Base-by-base conservation (phyloP, 2,113 vertebrate species). In the Paratilapia polleni region DNA sequence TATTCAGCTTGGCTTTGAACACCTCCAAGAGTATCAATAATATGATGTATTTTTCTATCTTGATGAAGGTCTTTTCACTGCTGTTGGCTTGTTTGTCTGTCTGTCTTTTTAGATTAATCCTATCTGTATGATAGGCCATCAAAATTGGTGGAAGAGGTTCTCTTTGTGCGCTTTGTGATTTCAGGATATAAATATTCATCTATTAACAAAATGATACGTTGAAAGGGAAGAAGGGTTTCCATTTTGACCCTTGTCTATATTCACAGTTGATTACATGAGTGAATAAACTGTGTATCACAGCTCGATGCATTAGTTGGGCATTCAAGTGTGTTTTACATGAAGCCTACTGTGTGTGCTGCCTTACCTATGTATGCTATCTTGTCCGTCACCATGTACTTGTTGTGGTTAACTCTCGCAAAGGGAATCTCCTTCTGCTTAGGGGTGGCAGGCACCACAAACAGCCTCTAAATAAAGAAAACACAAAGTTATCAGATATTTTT, bases 301-400 rank as follows among this genome's bases (percentile, higher is more conserved):
- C 41, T 43, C 13, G 41, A 13, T 13, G 41, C 41, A 4, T 43
- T 43, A 43, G 10, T 1, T 5, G 1, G 22, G 24, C 24, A 24
- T 47, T 5, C 2, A 58, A 3, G 36, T 0, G 1, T 49, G 8
- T 43, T 24, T 38, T 17, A 20, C 14, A 22, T 15, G 2, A 31
- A 34, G 6, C 12, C 8, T 2, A 36, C 36, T 5, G 36, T 36
- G 36, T 15, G 3, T 14, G 20, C 20, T 8, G 8, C 41, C 94
- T 93, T 87, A 98, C 97, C 97, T 1, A 98, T 96, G 54, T 98
- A 98, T 0, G 96, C 95, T 0, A 94, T 78, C 70, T 95, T 95
- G 75, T 98, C 97, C 0, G 97, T 98, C 90, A 98, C 97, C 97
- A 97, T 97, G 95, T 97, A 98, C 88, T 98, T 98, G 95, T 97